A percentile compares a stretch with the other conserved stretches of the same genome.
Conservation (phyloP, 2,797 vertebrate species). For the Paramormyrops hopkinsi region DNA sequence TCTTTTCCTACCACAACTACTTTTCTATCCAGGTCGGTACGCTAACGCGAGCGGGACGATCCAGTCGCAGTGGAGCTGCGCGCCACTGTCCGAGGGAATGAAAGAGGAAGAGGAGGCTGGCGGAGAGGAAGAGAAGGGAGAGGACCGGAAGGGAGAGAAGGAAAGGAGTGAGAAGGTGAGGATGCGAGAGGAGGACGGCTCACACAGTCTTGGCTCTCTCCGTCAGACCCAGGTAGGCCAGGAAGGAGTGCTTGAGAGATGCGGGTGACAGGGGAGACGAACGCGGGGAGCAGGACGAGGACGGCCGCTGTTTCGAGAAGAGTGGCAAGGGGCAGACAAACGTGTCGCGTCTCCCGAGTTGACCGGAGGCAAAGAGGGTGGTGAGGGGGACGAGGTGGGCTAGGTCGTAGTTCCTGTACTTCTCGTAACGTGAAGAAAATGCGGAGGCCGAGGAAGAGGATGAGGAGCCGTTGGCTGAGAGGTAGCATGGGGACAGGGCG, state of each 20-base stretch:
- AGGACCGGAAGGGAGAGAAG: background rate
- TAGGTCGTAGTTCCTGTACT: conserved; percentile 87
- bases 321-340: conserved; percentile 73
- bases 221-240: conserved; percentile 93
- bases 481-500: conserved; percentile 47
- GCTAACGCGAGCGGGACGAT: conserved; percentile 66
- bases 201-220: conserved; percentile 91
- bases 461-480: conserved; percentile 67
- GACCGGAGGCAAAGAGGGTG: conserved; percentile 85
- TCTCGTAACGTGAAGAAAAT: conserved; percentile 73
- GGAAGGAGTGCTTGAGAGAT: conserved; percentile 97
- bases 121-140: conserved; percentile 17
- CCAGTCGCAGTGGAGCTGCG: conserved; percentile 49
- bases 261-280: conserved; percentile 65
- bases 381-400: conserved; percentile 96
- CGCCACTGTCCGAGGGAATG: conserved; percentile 44
- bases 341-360: conserved; percentile 60
- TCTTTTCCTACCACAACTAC: conserved; percentile 57
- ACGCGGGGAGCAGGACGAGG: conserved; percentile 67
- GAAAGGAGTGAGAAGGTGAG: conserved; percentile 30
- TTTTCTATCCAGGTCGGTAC: conserved; percentile 78
- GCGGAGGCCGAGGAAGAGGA: conserved; percentile 67
- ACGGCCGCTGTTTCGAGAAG: conserved; percentile 74
- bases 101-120: background rate
- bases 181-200: conserved; percentile 43